Conservation (phyloP, 2,888 invertebrate genomes). For the Norana najaformis region DNA sequence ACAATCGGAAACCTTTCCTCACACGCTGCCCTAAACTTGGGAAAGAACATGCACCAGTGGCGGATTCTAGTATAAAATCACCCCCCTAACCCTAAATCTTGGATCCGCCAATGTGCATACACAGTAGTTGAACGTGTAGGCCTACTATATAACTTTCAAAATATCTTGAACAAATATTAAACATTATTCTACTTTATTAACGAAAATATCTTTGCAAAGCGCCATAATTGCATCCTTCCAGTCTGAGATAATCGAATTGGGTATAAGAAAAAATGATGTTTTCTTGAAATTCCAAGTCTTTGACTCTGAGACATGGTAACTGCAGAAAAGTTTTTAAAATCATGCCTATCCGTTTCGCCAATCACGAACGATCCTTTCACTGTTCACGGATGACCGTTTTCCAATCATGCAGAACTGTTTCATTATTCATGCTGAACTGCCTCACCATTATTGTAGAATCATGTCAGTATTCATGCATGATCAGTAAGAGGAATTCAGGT, state of each 20-base stretch:
- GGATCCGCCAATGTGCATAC: neutral
- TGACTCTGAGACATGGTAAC: too few species aligned
- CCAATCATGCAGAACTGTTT: neutral
- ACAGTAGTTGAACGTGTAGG: neutral
- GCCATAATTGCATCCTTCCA: neutral
- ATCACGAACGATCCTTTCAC: neutral
- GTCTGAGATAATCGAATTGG: neutral
- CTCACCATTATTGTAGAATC: neutral
- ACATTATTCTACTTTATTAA: neutral
- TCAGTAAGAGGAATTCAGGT: neutral
- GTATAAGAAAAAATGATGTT: neutral
- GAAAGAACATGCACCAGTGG: too few species aligned
- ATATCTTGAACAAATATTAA: neutral
- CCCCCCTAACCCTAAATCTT: neutral
- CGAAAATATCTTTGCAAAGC: neutral
- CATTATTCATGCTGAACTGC: neutral
- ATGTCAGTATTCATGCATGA: neutral
- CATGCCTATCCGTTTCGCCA: too few species aligned
- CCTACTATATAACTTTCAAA: neutral
- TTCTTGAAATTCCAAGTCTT: too few species aligned
- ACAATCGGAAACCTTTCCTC: too few species aligned
- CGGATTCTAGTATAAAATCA: too few species aligned
- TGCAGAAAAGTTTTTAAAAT: too few species aligned
- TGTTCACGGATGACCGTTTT: neutral
- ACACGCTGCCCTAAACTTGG: too few species aligned